Evolutionary conservation across 2,113 vertebrate genomes (phyloP).

Genomic region (Paratilapia polleni): DNA sequence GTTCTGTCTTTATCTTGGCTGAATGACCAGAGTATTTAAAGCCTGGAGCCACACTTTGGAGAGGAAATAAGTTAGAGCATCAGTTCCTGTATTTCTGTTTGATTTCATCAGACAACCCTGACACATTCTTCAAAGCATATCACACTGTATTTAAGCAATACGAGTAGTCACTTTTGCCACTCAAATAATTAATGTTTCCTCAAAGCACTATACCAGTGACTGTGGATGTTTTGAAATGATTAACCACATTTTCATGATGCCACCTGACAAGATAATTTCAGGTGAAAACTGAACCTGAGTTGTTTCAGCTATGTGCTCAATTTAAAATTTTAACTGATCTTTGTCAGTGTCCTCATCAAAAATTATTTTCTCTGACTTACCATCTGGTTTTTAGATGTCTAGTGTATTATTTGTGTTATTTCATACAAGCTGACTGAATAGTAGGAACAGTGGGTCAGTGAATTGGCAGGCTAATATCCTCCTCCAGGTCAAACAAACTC

Average conservation of each 20-base stretch:
- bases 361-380: background rate
- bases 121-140: background rate
- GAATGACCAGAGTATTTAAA: background rate
- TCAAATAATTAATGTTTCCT: background rate
- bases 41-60: background rate
- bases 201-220: background rate
- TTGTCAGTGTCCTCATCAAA: background rate
- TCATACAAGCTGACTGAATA: background rate
- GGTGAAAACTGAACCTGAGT: background rate
- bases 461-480: background rate
- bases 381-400: background rate
- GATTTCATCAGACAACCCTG: background rate
- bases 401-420: background rate
- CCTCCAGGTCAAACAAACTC: background rate
- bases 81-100: background rate
- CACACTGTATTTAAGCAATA: background rate
- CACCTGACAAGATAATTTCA: background rate
- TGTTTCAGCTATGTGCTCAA: background rate
- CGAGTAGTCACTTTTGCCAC: background rate
- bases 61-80: background rate
- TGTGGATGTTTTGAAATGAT: background rate
- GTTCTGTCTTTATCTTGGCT: background rate
- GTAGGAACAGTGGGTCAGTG: background rate
- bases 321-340: background rate
- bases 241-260: background rate